Evolutionary conservation across 2,113 vertebrate species (phyloP).

Genomic region (Gadus chalcogrammus): DNA sequence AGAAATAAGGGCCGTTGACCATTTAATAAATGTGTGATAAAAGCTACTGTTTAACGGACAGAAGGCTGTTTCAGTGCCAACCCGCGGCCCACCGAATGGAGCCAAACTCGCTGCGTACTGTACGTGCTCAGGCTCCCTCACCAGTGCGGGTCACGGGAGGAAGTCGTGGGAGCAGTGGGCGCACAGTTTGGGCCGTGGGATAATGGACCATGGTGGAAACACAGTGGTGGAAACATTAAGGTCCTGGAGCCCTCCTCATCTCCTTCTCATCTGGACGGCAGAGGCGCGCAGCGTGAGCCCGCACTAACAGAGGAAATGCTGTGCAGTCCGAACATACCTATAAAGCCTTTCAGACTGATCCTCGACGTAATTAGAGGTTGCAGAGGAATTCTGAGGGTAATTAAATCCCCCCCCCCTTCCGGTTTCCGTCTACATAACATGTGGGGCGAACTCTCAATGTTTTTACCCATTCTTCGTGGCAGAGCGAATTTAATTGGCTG

Average conservation of each 20-base stretch:
- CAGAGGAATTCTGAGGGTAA: slow-evolving; percentile 56
- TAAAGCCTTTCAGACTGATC: slow-evolving; percentile 59
- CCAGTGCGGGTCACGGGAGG: too few relatives aligned
- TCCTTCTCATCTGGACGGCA: slow-evolving; percentile 55
- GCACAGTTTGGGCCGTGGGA: too few relatives aligned
- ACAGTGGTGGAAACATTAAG: too few relatives aligned
- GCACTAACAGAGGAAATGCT: slow-evolving; percentile 59
- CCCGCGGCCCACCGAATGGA: too few relatives aligned
- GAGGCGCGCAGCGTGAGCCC: slow-evolving; percentile 59
- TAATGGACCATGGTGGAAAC: too few relatives aligned
- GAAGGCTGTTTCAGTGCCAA: too few relatives aligned
- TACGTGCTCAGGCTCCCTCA: too few relatives aligned
- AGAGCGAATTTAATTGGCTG: slow-evolving; percentile 21
- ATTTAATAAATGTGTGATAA: slow-evolving; percentile 39
- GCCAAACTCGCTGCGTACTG: too few relatives aligned
- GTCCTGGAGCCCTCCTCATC: not conserved
- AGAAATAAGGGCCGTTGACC: slow-evolving; percentile 24
- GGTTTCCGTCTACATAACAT: not conserved
- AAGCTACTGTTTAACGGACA: slow-evolving; percentile 24
- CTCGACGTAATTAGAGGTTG: slow-evolving; percentile 57
- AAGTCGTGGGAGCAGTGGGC: too few relatives aligned
- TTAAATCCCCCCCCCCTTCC: slow-evolving; percentile 40
- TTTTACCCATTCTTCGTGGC: slow-evolving; percentile 16
- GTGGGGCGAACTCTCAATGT: not conserved
- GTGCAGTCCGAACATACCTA: slow-evolving; percentile 54